These are phyloP conservation scores for Plumapathes pennacea DNA, from an alignment of 92 coral and sea anemone species.

Conservation along the genomic window DNA sequence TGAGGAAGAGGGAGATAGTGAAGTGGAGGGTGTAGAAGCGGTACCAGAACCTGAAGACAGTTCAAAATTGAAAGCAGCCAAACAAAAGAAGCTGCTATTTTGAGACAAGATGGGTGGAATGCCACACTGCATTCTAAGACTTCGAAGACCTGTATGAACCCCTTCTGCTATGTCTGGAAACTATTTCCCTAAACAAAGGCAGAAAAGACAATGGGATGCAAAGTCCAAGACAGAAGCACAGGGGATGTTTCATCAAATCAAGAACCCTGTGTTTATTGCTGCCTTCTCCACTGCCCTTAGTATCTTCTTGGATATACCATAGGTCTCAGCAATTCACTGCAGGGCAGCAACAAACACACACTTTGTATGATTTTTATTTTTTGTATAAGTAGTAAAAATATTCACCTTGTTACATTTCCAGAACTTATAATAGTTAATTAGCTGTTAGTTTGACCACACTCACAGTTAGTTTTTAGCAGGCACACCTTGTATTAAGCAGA, in stretches of 20 bases:
- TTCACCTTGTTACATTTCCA: no score
- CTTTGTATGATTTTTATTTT: no score
- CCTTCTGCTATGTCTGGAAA: slow-evolving; percentile 29
- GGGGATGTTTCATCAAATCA: slow-evolving; percentile 34
- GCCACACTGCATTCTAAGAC: slow-evolving; percentile 49
- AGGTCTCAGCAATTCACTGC: slow-evolving; percentile 30
- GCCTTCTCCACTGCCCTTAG: slow-evolving; percentile 26
- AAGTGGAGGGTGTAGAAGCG: no score
- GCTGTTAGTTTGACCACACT: no score
- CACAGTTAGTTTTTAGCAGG: no score
- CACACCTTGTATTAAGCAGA: no score
- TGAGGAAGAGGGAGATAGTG: slow-evolving; percentile 10
- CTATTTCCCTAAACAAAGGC: slow-evolving; percentile 18
- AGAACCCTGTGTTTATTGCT: slow-evolving; percentile 21
- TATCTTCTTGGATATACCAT: slow-evolving; percentile 34
- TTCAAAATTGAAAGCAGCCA: slow-evolving; percentile 25
- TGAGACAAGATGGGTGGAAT: slow-evolving; percentile 61
- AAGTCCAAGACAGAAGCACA: slow-evolving; percentile 47
- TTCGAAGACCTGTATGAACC: slow-evolving; percentile 39
- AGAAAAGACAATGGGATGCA: slow-evolving; percentile 33
- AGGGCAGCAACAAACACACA: no score
- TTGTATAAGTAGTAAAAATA: no score
- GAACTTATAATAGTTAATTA: no score
- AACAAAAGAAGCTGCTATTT: slow-evolving; percentile 37
- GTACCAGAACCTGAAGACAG: slow-evolving; percentile 35